phyloP scores from a whole-genome alignment of 2,888 invertebrate species.

The Psylliodes chrysocephalus region DNA sequence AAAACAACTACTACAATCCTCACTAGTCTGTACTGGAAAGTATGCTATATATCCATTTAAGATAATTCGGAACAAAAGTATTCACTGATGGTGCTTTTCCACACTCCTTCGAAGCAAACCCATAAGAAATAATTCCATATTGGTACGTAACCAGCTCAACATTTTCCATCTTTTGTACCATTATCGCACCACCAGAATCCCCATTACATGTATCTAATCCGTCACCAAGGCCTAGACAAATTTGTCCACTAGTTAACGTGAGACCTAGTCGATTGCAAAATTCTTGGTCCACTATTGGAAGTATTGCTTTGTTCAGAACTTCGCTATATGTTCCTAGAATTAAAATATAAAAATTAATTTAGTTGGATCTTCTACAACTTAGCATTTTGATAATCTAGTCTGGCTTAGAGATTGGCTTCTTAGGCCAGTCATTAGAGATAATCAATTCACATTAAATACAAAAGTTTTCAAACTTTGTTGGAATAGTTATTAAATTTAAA shows the following conservation, averaged over 20 bases:
- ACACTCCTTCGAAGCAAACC: constrained; percentile 66
- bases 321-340: constrained; percentile 50
- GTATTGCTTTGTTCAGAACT: constrained; percentile 49
- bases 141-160: constrained; percentile 67
- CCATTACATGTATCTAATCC: constrained; percentile 78
- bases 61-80: constrained; percentile 71
- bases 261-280: constrained; percentile 28
- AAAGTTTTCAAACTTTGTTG: no score
- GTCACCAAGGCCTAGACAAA: constrained; percentile 77
- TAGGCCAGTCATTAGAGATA: no score
- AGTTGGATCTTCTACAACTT: no score
- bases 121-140: constrained; percentile 76
- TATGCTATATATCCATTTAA: constrained; percentile 71
- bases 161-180: constrained; percentile 64
- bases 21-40: no score
- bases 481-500: no score
- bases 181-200: constrained; percentile 82
- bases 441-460: no score
- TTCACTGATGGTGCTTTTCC: constrained; percentile 77
- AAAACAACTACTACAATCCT: no score
- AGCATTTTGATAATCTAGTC: no score
- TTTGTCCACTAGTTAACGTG: constrained; percentile 65
- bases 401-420: no score
- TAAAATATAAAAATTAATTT: no score
- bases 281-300: constrained; percentile 39